Evolutionary conservation across 2,113 vertebrate genomes (phyloP).

Genomic region (Thalassarche chlororhynchos): DNA sequence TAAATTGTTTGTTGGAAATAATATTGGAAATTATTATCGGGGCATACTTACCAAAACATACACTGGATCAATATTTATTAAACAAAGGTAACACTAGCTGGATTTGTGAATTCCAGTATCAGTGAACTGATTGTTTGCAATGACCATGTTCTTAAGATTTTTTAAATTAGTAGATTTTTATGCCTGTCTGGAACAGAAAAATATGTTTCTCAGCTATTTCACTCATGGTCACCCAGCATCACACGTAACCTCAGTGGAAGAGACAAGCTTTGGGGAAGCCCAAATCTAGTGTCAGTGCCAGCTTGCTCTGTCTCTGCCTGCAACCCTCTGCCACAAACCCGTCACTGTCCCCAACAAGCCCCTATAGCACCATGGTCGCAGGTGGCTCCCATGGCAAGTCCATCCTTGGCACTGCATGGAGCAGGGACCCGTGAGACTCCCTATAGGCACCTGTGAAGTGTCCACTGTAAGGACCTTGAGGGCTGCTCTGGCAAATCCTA

Average conservation of each 20-base stretch:
- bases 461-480: neutral
- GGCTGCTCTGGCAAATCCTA: neutral
- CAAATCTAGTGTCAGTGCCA: neutral
- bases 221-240: neutral
- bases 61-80: neutral
- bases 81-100: neutral
- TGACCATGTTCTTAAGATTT: neutral
- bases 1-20: neutral
- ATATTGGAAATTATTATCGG: neutral
- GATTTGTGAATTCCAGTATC: neutral
- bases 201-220: neutral
- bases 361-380: neutral
- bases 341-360: neutral
- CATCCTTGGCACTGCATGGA: neutral
- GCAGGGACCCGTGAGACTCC: neutral
- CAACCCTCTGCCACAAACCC: neutral
- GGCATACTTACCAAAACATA: neutral
- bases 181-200: neutral
- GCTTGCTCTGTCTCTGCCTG: neutral
- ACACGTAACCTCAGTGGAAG: neutral
- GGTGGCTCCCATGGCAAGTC: neutral
- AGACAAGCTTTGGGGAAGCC: neutral
- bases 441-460: neutral
- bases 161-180: neutral
- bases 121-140: neutral